A percentile compares a stretch with the other conserved stretches of the same genome.
phyloP scores from a whole-genome alignment of 2,797 vertebrate species.

The Lates japonicus region DNA sequence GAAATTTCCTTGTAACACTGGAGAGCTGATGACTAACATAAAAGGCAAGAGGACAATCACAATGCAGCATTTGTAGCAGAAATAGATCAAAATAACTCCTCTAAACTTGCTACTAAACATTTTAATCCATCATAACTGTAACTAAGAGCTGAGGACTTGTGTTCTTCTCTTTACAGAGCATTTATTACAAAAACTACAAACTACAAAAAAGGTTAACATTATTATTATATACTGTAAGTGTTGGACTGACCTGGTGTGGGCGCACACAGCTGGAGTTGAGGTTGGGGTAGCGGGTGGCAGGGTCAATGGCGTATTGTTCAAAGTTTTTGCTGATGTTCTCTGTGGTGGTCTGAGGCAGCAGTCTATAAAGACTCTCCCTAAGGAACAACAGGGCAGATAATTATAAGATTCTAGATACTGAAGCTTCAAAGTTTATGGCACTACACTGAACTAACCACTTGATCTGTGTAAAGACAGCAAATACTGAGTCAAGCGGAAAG shows the following conservation, averaged over 20 bases:
- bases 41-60: neutral
- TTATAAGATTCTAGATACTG: neutral
- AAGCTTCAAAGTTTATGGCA: slow-evolving; percentile 1
- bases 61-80: neutral
- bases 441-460: neutral
- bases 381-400: slow-evolving; percentile 10
- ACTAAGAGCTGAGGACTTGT: neutral
- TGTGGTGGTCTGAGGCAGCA: slow-evolving; percentile 96
- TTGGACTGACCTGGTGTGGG: slow-evolving; percentile 91
- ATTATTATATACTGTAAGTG: neutral
- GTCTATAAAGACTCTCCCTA: slow-evolving; percentile 96
- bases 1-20: neutral
- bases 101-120: neutral
- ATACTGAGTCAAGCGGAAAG: neutral
- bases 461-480: neutral
- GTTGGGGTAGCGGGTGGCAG: slow-evolving; percentile 95
- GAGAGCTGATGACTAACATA: neutral
- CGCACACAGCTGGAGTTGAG: slow-evolving; percentile 93
- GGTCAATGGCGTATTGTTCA: slow-evolving; percentile 95
- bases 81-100: neutral
- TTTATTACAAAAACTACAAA: neutral
- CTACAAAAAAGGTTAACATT: too few relatives aligned
- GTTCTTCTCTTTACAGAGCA: neutral
- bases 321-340: slow-evolving; percentile 99
- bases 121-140: neutral